Conservation (phyloP, 2,888 invertebrate genomes). For the Ligdia adustata region DNA sequence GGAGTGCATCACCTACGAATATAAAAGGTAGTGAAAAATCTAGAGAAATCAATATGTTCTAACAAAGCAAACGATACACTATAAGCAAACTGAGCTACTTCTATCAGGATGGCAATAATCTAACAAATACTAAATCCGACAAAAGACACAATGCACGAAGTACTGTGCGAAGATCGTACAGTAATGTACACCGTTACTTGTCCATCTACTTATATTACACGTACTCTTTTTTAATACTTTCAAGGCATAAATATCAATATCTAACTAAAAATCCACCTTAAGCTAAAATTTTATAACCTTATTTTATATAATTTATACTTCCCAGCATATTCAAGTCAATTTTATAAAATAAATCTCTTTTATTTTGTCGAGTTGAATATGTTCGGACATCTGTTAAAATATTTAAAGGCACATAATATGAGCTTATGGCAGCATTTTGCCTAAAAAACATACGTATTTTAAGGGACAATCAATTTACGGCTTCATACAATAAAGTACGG, state of each 20-base stretch:
- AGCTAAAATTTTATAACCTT: slow-evolving; percentile 65
- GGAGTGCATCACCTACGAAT: slow-evolving; percentile 46
- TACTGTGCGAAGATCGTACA: slow-evolving; percentile 80
- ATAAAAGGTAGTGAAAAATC: slow-evolving; percentile 28
- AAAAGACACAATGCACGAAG: slow-evolving; percentile 76
- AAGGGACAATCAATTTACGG: slow-evolving; percentile 50
- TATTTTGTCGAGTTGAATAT: slow-evolving; percentile 19
- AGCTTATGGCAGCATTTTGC: slow-evolving; percentile 73
- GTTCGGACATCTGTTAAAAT: slow-evolving; percentile 38
- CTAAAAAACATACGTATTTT: slow-evolving; percentile 55
- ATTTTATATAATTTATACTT: slow-evolving; percentile 43
- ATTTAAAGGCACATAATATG: slow-evolving; percentile 69
- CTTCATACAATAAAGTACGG: slow-evolving; percentile 52
- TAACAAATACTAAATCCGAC: slow-evolving; percentile 56
- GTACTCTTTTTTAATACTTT: slow-evolving; percentile 80
- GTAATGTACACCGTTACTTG: slow-evolving; percentile 78
- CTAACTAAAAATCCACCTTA: slow-evolving; percentile 67
- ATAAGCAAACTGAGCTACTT: slow-evolving; percentile 47
- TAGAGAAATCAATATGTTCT: slow-evolving; percentile 33
- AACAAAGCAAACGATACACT: slow-evolving; percentile 42
- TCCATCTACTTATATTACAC: slow-evolving; percentile 69
- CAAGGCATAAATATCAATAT: slow-evolving; percentile 68
- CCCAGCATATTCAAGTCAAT: slow-evolving; percentile 37
- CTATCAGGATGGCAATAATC: slow-evolving; percentile 50
- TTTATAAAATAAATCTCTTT: slow-evolving; percentile 19